Base-by-base conservation (phyloP, 2,797 vertebrate species). In the Macropodus opercularis region DNA sequence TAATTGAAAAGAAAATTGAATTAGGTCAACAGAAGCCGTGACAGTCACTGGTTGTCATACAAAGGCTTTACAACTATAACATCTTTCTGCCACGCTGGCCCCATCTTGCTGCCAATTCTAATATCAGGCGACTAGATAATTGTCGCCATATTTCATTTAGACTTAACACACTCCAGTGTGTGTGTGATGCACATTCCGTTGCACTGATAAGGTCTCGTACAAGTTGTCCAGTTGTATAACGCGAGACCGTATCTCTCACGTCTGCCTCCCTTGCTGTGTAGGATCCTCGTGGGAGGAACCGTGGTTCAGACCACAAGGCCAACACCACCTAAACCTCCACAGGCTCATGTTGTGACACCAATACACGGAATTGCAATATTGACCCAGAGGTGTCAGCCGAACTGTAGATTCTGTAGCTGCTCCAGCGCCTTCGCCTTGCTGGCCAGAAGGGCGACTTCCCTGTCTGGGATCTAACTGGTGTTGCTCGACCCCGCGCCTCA, bases 1-100 rank as follows among this genome's bases (percentile, higher is more conserved):
- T 91, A 91, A 91, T 90, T 90, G 88, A 90, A 91, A 89, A 90
- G 82, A 85, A 90, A 91, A 90, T 90, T 90, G 86, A 91, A 90
- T 89, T 88, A 89, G 91, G 90, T 91, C 90, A 91, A 90, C 80
- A 82, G 74, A 84, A 75, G 79, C 69, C 49, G 69, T 75, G 85
- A 81, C 79, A 79, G 78, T 81, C 80, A 80, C 67, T 85, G 71
- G 68, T 77, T 80, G 81, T 80, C 81, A 81, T 69, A 78, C 83
- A 57, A 61, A 81, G 60, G 70, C 79, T 80, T 85, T 80, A 84
- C 83, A 80, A 77, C 74, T 62, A 63, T 62, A 69, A 66, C 85
- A 85, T 84, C 68, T 71, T 77, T 73, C 63, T 68, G 69, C 66
- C 36, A 3, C 35, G 13, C 69, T 3, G 44, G 61, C 44, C 54